Evolutionary conservation across 1,140 invertebrate species (phyloP).

Genomic region (Patella vulgata): DNA sequence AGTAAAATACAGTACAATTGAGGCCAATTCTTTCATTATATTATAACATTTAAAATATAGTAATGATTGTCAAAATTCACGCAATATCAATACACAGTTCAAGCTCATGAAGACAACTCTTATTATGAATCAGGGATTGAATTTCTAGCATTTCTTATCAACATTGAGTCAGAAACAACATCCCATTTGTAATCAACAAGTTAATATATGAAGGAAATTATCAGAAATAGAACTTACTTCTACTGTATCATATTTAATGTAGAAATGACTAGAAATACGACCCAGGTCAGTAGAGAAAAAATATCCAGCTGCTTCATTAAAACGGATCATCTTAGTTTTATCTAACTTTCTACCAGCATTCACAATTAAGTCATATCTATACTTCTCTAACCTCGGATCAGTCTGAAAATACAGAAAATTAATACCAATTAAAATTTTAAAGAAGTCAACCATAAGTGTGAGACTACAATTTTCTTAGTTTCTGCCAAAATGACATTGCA

Average conservation of each 20-base stretch:
- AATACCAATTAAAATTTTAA: too few species aligned
- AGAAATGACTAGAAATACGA: slow-evolving; percentile 95
- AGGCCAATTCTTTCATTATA: too few species aligned
- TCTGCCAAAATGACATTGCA: not conserved
- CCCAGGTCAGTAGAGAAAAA: slow-evolving; percentile 87
- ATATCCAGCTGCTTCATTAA: slow-evolving; percentile 83
- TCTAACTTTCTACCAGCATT: slow-evolving; percentile 86
- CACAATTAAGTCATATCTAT: slow-evolving; percentile 81
- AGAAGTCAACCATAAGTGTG: not conserved
- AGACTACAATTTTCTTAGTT: slow-evolving; percentile 2
- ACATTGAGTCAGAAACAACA: too few species aligned
- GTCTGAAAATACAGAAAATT: slow-evolving; percentile 68
- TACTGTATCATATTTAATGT: slow-evolving; percentile 97
- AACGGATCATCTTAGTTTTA: slow-evolving; percentile 94
- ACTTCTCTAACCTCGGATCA: slow-evolving; percentile 80
- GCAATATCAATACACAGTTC: too few species aligned
- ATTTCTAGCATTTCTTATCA: too few species aligned
- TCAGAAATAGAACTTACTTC: slow-evolving; percentile 77
- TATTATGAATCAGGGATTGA: too few species aligned
- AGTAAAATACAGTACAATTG: too few species aligned
- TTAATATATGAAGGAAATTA: too few species aligned
- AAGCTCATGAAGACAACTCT: too few species aligned
- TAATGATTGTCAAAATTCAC: too few species aligned
- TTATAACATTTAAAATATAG: too few species aligned
- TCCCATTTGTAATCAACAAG: too few species aligned